phyloP scores from a whole-genome alignment of 1,140 invertebrate genomes.

The Polyergus mexicanus region DNA sequence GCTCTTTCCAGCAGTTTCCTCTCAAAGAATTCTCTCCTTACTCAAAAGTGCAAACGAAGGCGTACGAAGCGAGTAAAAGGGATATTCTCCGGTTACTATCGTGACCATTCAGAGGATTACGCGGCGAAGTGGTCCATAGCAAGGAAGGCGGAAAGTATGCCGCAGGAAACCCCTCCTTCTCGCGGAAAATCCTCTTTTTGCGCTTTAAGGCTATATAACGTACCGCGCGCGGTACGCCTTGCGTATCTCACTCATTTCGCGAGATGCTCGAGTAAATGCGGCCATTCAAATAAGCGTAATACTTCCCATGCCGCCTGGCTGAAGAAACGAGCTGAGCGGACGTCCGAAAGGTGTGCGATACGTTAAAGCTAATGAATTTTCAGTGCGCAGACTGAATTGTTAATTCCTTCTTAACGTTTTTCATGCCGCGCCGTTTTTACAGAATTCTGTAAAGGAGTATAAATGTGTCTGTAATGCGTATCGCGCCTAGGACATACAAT shows the following conservation, averaged over 20 bases:
- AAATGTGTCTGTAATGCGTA: background rate
- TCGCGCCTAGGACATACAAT: background rate
- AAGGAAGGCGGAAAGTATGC: slow-evolving; percentile 22
- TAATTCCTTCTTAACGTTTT: background rate
- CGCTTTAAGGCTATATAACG: slow-evolving; percentile 32
- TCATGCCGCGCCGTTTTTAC: background rate
- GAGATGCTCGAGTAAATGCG: slow-evolving; percentile 26
- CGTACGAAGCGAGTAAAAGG: background rate
- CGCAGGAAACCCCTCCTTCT: background rate
- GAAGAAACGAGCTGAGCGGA: slow-evolving; percentile 6
- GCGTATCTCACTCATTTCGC: slow-evolving; percentile 57
- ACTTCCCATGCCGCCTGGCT: background rate
- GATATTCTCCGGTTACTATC: slow-evolving; percentile 26
- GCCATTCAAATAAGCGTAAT: slow-evolving; percentile 50
- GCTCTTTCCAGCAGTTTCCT: slow-evolving; percentile 43
- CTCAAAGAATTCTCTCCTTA: slow-evolving; percentile 50
- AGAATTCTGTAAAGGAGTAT: background rate
- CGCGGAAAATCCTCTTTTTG: slow-evolving; percentile 51
- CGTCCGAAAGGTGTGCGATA: background rate
- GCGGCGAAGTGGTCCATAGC: slow-evolving; percentile 30
- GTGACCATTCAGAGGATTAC: slow-evolving; percentile 52
- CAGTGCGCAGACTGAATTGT: background rate
- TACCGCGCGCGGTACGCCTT: slow-evolving; percentile 27
- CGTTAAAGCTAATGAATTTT: slow-evolving; percentile 21
- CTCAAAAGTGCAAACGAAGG: slow-evolving; percentile 46